Base-by-base conservation (phyloP, 2,797 vertebrate genomes). In the Malurus splendens region DNA sequence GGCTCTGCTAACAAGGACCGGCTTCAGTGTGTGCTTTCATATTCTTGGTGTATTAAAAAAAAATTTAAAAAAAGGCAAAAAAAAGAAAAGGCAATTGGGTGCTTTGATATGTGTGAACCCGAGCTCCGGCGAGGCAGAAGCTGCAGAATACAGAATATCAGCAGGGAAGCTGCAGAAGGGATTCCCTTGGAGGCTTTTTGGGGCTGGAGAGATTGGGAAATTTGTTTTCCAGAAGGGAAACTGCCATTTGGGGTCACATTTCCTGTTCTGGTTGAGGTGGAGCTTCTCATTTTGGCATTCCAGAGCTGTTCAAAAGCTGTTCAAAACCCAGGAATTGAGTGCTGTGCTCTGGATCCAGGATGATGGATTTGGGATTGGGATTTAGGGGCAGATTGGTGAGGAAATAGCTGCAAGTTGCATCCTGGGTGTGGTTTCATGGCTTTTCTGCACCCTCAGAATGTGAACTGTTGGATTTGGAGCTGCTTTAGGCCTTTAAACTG, bases 1-100 rank as follows among this genome's bases (percentile, higher is more conserved):
- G 94, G 94, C 62, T 28, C 67, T 77, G 86, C 90, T 90, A 94
- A 93, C 87, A 92, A 94, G 94, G 92, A 95, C 96, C 93, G 86
- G 97, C 96, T 95, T 93, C 90, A 86, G 44, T 12, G 1, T 44
- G n/a, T 57, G 82, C 83, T 94, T 94, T 94, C 87, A 91, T 92
- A 87, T 75, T 52, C 81, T 65, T 91, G 22, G 3, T 57, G 68
- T 59, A 82, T 67, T 17, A 20, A 54, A 50, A 61, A 66, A n/a
- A 13, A 19, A 18, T 2, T n/a, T 22, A 11, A 19, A 18, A 2
- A 11, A 24, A 11, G 22, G 9, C 13, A 3, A 9, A 13, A 25
- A 25, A n/a, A 50, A 13, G 23, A 9, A 18, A n/a, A 86, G 54
- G 65, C 91, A 88, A 51, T 90, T 88, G 76, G 15, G 27, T 90